phyloP scores from a whole-genome alignment of 2,888 invertebrate species.

The Eristalis pertinax region DNA sequence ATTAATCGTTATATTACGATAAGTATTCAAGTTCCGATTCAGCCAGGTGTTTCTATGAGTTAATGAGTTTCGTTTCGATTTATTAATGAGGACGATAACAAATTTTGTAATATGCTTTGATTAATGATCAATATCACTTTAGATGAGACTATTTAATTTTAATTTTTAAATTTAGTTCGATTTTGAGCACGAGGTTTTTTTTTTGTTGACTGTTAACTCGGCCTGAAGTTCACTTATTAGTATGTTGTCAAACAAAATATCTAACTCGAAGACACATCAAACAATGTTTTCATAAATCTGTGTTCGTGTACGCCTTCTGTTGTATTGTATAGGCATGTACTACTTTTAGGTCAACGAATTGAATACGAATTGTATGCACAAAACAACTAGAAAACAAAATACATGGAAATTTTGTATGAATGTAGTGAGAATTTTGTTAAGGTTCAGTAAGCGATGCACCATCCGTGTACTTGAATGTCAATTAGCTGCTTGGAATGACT shows the following conservation, averaged over 20 bases:
- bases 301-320: not conserved
- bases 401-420: constrained; percentile 4
- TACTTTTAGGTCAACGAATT: constrained; percentile 19
- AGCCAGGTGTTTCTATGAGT: not conserved
- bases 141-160: not conserved
- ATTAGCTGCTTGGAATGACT: constrained; percentile 12
- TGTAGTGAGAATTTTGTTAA: constrained; percentile 5
- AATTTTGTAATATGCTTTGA: not conserved
- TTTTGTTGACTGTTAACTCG: constrained; percentile 21
- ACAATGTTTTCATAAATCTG: not conserved
- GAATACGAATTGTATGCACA: constrained; percentile 23
- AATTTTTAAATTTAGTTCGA: not conserved
- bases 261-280: constrained; percentile 7
- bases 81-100: not conserved
- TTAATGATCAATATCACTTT: not conserved
- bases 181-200: not conserved
- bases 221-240: not conserved
- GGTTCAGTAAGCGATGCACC: constrained; percentile 7
- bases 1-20: not conserved
- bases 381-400: constrained; percentile 2
- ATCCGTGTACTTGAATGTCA: constrained; percentile 35
- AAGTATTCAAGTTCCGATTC: constrained; percentile 12
- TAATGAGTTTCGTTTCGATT: not conserved
- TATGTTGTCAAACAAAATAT: constrained; percentile 5
- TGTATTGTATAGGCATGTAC: not conserved